Conservation (phyloP, 2,797 vertebrate species). For the Synaphobranchus kaupii region DNA sequence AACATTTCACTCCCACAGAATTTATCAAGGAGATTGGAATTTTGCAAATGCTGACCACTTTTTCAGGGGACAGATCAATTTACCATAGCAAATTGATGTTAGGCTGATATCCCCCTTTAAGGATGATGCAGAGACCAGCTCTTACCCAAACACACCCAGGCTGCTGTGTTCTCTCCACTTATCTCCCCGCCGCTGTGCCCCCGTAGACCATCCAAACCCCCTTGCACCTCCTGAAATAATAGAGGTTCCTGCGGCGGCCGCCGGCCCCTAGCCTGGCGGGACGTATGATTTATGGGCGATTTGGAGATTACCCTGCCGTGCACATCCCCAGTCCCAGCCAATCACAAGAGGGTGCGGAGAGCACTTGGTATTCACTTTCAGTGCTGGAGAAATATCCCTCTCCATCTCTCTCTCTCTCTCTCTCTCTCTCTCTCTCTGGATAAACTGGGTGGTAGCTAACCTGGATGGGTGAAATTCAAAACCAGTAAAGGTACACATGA, state of each 20-base stretch:
- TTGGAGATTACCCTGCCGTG: constrained; percentile 63
- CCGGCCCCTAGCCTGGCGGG: not conserved
- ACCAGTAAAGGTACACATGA: too few species aligned
- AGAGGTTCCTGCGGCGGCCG: constrained; percentile 26
- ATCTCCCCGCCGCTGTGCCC: not conserved
- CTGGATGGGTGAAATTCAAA: too few species aligned
- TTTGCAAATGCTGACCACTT: too few species aligned
- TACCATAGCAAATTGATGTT: too few species aligned
- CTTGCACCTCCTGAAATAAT: constrained; percentile 34
- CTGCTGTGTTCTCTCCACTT: not conserved
- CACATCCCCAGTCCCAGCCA: constrained; percentile 37
- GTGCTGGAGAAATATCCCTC: constrained; percentile 38
- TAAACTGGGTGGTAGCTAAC: too few species aligned
- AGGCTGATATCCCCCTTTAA: not conserved
- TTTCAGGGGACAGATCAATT: too few species aligned
- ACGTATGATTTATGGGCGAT: constrained; percentile 70
- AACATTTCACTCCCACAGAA: not conserved
- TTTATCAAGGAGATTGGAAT: not conserved
- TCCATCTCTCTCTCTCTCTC: constrained; percentile 9
- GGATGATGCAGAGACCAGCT: too few species aligned
- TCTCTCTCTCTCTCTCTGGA: not conserved
- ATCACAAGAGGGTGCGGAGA: constrained; percentile 33
- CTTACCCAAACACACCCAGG: not conserved
- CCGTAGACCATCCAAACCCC: not conserved
- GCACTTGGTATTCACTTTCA: constrained; percentile 63